Conservation (phyloP, 2,797 vertebrate species). For the Leuciscus waleckii region DNA sequence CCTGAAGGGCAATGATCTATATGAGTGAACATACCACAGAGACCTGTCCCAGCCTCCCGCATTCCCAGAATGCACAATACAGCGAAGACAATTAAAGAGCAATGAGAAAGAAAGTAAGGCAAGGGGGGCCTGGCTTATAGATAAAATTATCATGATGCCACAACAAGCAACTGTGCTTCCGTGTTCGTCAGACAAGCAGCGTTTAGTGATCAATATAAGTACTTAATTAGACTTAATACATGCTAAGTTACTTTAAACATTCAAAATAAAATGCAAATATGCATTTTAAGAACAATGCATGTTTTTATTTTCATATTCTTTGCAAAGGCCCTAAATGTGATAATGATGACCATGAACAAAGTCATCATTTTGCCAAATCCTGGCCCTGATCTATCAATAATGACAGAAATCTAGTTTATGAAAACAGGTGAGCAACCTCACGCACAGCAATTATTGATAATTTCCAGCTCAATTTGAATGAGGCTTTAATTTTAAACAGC, state of each 20-base stretch:
- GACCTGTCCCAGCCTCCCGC: conserved; percentile 60
- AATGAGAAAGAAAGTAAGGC: neutral
- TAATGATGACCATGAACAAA: neutral
- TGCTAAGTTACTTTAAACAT: too few relatives aligned
- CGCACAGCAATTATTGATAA: neutral
- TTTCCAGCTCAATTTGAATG: neutral
- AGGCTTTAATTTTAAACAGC: neutral
- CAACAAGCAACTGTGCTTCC: neutral
- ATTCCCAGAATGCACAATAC: conserved; percentile 35
- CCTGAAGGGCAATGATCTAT: conserved; percentile 64
- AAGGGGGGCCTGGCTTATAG: neutral
- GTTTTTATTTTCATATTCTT: too few relatives aligned
- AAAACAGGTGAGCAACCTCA: neutral
- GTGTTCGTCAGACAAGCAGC: neutral
- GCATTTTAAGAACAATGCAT: too few relatives aligned
- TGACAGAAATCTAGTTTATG: neutral
- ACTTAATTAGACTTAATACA: too few relatives aligned
- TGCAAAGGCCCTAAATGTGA: neutral
- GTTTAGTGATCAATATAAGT: neutral
- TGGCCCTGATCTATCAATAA: neutral
- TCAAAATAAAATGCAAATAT: too few relatives aligned
- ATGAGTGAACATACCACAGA: conserved; percentile 52
- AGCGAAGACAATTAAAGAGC: conserved; percentile 20
- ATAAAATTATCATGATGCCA: neutral
- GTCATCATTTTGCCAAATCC: neutral